Conservation (phyloP, 2,888 invertebrate genomes). For the Pollenia labialis region DNA sequence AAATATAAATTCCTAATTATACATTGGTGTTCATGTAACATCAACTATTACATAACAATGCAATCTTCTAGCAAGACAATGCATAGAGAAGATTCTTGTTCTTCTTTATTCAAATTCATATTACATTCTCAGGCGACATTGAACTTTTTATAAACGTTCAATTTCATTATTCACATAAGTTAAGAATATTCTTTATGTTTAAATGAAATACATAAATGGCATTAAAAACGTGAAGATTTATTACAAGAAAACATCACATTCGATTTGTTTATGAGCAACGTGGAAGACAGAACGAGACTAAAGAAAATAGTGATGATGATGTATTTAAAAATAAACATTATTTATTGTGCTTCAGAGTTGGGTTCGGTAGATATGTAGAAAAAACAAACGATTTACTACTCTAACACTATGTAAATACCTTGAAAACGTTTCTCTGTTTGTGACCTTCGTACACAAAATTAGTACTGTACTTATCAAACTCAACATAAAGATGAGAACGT, state of each 20-base stretch:
- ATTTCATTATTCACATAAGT: conserved; percentile 42
- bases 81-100: conserved; percentile 51
- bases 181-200: not conserved
- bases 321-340: no score
- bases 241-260: conserved; percentile 28
- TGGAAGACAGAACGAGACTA: conserved; percentile 12
- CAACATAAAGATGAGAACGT: no score
- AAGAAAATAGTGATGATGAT: not conserved
- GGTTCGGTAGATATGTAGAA: no score
- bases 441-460: no score
- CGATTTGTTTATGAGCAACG: conserved; percentile 23
- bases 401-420: no score
- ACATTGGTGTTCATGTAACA: conserved; percentile 5
- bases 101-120: conserved; percentile 23
- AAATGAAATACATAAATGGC: not conserved
- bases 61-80: conserved; percentile 1
- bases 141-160: conserved; percentile 68
- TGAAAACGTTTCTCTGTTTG: no score
- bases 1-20: conserved; percentile 35
- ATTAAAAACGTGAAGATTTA: conserved; percentile 48
- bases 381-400: no score
- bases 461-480: no score
- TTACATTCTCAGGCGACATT: conserved; percentile 52
- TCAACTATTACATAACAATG: conserved; percentile 60
- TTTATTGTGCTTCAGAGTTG: no score